phyloP scores from a whole-genome alignment of 2,113 vertebrate genomes.

The Antigone vipio region DNA sequence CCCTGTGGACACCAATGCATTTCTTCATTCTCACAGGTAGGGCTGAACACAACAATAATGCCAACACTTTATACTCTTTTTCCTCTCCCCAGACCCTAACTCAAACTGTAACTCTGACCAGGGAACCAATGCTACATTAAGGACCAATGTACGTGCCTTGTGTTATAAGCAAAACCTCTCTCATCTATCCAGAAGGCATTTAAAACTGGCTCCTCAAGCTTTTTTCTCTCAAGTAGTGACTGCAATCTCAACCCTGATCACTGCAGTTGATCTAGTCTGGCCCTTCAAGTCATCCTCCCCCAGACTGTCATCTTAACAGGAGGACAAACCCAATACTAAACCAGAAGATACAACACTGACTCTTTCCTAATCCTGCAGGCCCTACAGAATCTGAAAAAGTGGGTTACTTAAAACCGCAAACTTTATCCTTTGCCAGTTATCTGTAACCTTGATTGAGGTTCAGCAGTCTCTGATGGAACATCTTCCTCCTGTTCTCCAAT shows the following conservation, averaged over 20 bases:
- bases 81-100: not conserved
- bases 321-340: not conserved
- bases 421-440: not conserved
- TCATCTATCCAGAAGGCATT: not conserved
- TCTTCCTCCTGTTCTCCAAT: too few relatives aligned
- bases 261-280: not conserved
- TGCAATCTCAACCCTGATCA: not conserved
- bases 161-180: not conserved
- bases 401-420: not conserved
- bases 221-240: not conserved
- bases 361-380: not conserved
- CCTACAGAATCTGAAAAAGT: not conserved
- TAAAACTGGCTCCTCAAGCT: not conserved
- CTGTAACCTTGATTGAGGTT: not conserved
- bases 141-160: not conserved
- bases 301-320: too few relatives aligned
- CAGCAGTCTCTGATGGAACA: not conserved
- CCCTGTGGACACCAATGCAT: not conserved
- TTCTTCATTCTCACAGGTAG: not conserved
- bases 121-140: not conserved
- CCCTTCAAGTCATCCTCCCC: not conserved
- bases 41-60: not conserved
- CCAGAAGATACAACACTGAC: not conserved
- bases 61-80: not conserved
- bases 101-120: not conserved